A percentile compares a stretch with the other conserved stretches of the same genome.
phyloP scores from a whole-genome alignment of 2,888 invertebrate species.

The Morinoia aosen region DNA sequence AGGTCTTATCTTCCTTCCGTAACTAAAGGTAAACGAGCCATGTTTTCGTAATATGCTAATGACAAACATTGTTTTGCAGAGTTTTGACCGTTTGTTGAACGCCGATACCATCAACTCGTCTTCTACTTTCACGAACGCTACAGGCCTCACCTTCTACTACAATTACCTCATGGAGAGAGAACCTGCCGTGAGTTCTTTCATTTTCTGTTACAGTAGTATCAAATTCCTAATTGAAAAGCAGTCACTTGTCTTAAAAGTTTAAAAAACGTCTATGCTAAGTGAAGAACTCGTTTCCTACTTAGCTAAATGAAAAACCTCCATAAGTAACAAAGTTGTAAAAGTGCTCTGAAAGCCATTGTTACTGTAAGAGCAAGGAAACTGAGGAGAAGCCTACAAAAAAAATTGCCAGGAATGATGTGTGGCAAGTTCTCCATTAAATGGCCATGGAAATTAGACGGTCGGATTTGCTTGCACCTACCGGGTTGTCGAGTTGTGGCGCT shows the following conservation, averaged over 20 bases:
- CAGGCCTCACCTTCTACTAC: slow-evolving; percentile 83
- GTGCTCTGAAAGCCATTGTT: not conserved
- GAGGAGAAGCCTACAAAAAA: too few relatives aligned
- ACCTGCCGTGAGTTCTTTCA: slow-evolving; percentile 66
- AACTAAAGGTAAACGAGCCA: not conserved
- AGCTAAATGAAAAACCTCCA: not conserved
- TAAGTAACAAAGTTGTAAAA: not conserved
- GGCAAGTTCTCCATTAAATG: too few relatives aligned
- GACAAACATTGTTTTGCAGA: slow-evolving; percentile 67
- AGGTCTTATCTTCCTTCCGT: not conserved
- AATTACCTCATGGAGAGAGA: slow-evolving; percentile 80
- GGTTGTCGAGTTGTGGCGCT: too few relatives aligned
- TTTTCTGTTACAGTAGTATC: not conserved
- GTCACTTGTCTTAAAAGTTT: not conserved
- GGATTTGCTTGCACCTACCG: too few relatives aligned
- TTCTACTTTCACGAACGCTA: slow-evolving; percentile 81
- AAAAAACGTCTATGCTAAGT: too few relatives aligned
- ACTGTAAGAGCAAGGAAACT: too few relatives aligned
- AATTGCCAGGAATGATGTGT: too few relatives aligned
- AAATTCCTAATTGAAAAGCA: not conserved
- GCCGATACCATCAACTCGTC: slow-evolving; percentile 77
- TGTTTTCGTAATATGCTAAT: not conserved
- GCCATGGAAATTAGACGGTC: too few relatives aligned
- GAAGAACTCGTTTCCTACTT: not conserved
- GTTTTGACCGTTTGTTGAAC: slow-evolving; percentile 81